Conservation (phyloP, 2,797 vertebrate genomes). For the Oreochromis mossambicus region DNA sequence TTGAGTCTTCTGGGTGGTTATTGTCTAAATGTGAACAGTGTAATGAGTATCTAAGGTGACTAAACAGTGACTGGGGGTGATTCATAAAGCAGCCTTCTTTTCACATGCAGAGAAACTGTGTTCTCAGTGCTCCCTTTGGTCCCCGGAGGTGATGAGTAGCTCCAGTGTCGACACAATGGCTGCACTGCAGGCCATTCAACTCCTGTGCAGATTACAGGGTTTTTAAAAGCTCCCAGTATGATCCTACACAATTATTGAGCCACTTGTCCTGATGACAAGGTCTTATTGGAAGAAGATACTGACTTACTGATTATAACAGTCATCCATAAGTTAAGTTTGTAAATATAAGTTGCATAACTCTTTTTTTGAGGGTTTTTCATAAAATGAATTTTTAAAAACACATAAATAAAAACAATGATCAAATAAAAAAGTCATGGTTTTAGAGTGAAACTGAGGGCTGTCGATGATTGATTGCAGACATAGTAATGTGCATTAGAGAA, state of each 20-base stretch:
- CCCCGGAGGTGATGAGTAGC: constrained; percentile 54
- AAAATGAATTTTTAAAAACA: neutral
- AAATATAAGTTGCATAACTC: neutral
- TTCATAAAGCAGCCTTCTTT: constrained; percentile 24
- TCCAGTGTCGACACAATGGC: constrained; percentile 38
- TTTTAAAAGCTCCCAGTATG: constrained; percentile 11
- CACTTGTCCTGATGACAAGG: neutral
- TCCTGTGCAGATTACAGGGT: constrained; percentile 25
- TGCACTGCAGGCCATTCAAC: constrained; percentile 19
- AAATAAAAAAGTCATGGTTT: neutral
- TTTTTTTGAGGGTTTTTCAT: neutral
- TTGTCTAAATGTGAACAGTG: constrained; percentile 26
- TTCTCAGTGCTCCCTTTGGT: constrained; percentile 13
- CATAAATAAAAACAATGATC: neutral
- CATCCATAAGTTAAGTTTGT: neutral
- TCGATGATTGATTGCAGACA: neutral
- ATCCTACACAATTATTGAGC: constrained; percentile 9
- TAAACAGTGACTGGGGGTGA: constrained; percentile 34
- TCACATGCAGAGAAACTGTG: constrained; percentile 10
- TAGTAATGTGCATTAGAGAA: neutral
- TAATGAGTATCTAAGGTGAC: constrained; percentile 57
- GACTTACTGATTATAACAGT: neutral
- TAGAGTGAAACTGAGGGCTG: neutral
- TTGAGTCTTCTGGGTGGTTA: constrained; percentile 6
- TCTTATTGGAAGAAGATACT: neutral